Conservation (phyloP, 1,140 invertebrate genomes). For the Thalassaphorura encarpata region DNA sequence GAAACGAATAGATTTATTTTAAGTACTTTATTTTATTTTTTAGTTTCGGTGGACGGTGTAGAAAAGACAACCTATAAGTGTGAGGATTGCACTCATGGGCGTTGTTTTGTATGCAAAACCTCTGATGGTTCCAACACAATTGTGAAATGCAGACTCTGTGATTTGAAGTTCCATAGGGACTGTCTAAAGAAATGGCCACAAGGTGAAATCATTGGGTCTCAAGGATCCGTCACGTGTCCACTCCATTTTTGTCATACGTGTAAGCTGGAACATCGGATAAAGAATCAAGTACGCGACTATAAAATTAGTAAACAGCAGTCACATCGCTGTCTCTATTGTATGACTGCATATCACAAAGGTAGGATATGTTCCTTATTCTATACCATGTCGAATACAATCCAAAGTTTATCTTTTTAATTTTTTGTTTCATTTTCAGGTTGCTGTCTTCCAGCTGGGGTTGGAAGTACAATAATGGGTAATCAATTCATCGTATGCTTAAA, state of each 20-base stretch:
- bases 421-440: background rate
- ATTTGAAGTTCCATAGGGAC: slow-evolving; percentile 12
- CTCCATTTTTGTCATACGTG: slow-evolving; percentile 29
- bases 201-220: slow-evolving; percentile 8
- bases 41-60: background rate
- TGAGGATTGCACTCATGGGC: slow-evolving; percentile 2
- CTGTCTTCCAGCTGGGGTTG: slow-evolving; percentile 22
- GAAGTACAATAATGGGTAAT: slow-evolving; percentile 6
- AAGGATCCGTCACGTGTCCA: slow-evolving; percentile 21
- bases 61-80: slow-evolving; percentile 13
- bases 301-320: slow-evolving; percentile 1
- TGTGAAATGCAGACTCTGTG: slow-evolving; percentile 22
- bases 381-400: no score
- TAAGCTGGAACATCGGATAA: slow-evolving; percentile 13
- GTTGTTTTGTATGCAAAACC: slow-evolving; percentile 20
- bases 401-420: slow-evolving; percentile 4
- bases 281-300: slow-evolving; percentile 17
- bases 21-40: background rate
- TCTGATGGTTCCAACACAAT: background rate
- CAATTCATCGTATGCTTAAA: slow-evolving; percentile 18
- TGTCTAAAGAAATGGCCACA: slow-evolving; percentile 23
- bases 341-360: slow-evolving; percentile 25
- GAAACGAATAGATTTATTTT: background rate
- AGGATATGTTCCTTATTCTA: no score
- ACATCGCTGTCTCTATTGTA: slow-evolving; percentile 14